Evolutionary conservation across 2,113 vertebrate species (phyloP).

Genomic region (Zapornia atra): DNA sequence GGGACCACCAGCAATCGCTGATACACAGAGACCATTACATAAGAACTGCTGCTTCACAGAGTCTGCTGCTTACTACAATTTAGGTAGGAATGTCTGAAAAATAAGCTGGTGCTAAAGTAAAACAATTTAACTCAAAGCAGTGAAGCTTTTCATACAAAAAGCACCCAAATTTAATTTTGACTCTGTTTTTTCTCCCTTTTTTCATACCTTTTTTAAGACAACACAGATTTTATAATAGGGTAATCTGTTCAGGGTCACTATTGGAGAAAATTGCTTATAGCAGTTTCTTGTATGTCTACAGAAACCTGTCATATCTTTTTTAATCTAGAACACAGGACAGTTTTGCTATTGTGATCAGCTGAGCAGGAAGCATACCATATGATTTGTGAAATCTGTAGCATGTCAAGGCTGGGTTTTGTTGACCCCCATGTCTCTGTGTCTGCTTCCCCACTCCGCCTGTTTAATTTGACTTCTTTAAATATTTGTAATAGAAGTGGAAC

Average conservation of each 20-base stretch:
- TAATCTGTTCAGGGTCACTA: background rate
- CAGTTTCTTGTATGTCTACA: background rate
- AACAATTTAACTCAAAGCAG: background rate
- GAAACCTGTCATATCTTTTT: background rate
- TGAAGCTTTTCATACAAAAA: background rate
- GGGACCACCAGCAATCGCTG: background rate
- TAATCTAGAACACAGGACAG: background rate
- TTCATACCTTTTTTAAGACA: background rate
- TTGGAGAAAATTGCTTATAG: background rate
- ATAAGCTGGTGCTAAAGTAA: background rate
- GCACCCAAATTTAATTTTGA: background rate
- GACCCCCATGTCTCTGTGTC: background rate
- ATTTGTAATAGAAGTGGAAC: background rate
- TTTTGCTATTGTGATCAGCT: background rate
- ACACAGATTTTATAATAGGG: background rate
- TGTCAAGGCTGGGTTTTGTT: background rate
- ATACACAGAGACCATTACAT: rapidly evolving
- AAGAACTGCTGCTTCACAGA: background rate
- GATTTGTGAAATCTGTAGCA: background rate
- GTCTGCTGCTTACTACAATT: background rate
- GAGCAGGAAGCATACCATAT: background rate
- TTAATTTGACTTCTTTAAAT: background rate
- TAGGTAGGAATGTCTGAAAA: background rate
- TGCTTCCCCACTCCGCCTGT: background rate
- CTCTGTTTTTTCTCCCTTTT: background rate